These are phyloP conservation scores for Diplosoma virens DNA, from an alignment of 23 tunicate genomes.

Conservation along the genomic window DNA sequence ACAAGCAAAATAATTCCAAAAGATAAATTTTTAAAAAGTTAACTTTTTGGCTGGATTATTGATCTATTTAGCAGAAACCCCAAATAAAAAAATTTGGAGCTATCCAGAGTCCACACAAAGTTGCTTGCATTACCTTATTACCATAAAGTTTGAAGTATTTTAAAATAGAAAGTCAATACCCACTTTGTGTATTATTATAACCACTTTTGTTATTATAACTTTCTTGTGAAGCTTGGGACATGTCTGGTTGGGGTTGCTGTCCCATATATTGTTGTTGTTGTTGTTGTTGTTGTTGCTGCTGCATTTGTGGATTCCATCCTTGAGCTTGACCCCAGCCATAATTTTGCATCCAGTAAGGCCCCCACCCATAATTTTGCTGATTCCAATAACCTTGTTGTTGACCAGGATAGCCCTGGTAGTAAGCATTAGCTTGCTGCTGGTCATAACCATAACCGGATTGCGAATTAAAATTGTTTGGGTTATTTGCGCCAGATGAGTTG, in stretches of 20 bases:
- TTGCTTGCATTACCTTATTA: no score
- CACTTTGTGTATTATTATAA: slow-evolving; percentile 20
- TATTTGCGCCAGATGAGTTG: background rate
- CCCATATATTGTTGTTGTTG: background rate
- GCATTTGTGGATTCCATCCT: slow-evolving; percentile 24
- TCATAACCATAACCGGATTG: slow-evolving; percentile 21
- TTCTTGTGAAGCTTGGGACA: background rate
- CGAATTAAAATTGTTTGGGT: background rate
- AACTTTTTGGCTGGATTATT: no score
- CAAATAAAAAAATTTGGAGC: no score
- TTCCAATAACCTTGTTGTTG: slow-evolving; percentile 39
- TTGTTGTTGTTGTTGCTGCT: background rate
- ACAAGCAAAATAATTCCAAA: no score
- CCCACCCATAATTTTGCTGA: slow-evolving; percentile 39
- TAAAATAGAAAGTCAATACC: background rate
- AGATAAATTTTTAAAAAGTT: no score
- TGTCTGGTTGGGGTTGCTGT: background rate
- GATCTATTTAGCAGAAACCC: no score
- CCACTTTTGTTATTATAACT: background rate
- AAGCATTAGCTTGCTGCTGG: slow-evolving; percentile 17
- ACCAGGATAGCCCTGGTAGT: slow-evolving; percentile 1
- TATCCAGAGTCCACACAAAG: no score
- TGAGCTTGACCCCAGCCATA: slow-evolving; percentile 58
- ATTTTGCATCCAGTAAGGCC: slow-evolving; percentile 37
- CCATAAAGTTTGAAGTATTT: no score